Conservation (phyloP, 2,113 vertebrate species). For the Aptenodytes patagonicus region DNA sequence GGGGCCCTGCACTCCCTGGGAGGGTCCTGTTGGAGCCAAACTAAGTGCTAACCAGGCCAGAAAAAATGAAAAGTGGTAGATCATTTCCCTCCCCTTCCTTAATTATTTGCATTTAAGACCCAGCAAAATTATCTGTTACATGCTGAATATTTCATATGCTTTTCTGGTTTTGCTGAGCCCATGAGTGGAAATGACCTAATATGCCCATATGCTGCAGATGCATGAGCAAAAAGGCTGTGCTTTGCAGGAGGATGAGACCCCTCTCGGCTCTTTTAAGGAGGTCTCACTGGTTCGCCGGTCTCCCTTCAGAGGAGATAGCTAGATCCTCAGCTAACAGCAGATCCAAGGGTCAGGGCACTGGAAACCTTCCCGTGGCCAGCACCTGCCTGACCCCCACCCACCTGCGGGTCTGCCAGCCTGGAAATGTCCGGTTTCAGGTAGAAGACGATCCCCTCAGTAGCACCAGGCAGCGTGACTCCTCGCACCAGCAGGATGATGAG, state of each 20-base stretch:
- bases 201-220: background rate
- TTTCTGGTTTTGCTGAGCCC: background rate
- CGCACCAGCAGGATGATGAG: constrained; percentile 87
- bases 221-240: background rate
- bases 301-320: background rate
- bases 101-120: constrained; percentile 32
- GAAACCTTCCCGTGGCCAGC: background rate
- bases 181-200: background rate
- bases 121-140: background rate
- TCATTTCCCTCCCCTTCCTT: background rate
- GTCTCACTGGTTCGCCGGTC: background rate
- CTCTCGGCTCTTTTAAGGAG: background rate
- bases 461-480: constrained; percentile 89
- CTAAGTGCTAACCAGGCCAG: background rate
- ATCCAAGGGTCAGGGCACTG: background rate
- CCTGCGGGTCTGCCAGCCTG: constrained; percentile 89
- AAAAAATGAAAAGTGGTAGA: background rate
- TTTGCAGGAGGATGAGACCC: background rate
- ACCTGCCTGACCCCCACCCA: constrained; percentile 32
- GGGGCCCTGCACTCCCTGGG: background rate
- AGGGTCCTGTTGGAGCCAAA: background rate
- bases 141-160: constrained; percentile 7
- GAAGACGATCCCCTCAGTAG: constrained; percentile 85
- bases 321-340: background rate
- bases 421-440: constrained; percentile 91